Percentiles rank a stretch among this genome's conserved stretches.
phyloP scores from a whole-genome alignment of 2,888 invertebrate genomes.

The Cataglyphis cursor region DNA sequence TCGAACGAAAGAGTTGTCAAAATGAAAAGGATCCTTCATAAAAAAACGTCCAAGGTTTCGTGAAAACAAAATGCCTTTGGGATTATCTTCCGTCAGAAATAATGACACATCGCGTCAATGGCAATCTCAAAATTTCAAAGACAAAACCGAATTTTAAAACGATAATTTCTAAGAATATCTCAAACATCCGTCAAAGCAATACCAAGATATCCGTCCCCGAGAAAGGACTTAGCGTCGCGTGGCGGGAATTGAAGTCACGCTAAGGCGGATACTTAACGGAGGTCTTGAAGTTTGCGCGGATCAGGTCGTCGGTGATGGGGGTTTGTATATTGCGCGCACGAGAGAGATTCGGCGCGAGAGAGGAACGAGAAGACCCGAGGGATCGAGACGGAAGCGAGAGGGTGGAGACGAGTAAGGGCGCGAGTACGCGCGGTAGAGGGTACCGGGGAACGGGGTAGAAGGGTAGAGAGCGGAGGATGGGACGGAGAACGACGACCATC shows the following conservation, averaged over 20 bases:
- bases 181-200: not conserved
- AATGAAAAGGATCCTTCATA: not conserved
- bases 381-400: constrained; percentile 39
- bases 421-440: constrained; percentile 38
- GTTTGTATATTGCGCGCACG: constrained; percentile 64
- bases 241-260: constrained; percentile 42
- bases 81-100: not conserved
- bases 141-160: not conserved
- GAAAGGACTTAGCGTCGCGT: constrained; percentile 30
- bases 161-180: not conserved
- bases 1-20: constrained; percentile 29
- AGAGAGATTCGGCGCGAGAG: constrained; percentile 14
- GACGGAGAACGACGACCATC: constrained; percentile 79
- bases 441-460: constrained; percentile 47
- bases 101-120: constrained; percentile 2
- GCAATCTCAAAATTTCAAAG: not conserved
- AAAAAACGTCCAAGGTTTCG: not conserved
- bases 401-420: constrained; percentile 39
- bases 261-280: constrained; percentile 56
- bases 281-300: constrained; percentile 44
- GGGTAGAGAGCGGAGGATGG: constrained; percentile 39
- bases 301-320: constrained; percentile 56
- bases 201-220: not conserved
- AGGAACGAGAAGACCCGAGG: constrained; percentile 33
- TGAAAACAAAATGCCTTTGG: not conserved